These are phyloP conservation scores for Actinia equina DNA, from an alignment of 64 coral and sea anemone genomes.

Conservation along the genomic window DNA sequence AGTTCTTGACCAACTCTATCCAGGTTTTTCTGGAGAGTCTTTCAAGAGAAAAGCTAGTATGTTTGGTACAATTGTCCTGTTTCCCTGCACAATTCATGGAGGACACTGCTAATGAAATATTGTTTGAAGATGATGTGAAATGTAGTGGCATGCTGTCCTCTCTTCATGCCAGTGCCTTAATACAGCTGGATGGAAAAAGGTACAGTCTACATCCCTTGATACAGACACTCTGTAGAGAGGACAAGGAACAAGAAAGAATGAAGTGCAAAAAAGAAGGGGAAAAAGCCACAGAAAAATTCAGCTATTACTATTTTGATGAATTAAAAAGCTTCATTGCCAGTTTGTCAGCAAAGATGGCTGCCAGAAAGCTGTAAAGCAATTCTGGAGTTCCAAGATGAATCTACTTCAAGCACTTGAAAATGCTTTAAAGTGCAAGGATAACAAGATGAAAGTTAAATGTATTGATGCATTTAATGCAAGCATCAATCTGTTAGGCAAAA, in stretches of 20 bases:
- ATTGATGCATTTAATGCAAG: conserved; percentile 19
- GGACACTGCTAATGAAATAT: not conserved
- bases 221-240: conserved; percentile 28
- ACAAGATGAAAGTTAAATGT: not conserved
- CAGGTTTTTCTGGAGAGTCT: conserved; percentile 2
- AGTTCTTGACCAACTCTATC: conserved; percentile 8
- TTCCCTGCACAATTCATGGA: not conserved
- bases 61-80: not conserved
- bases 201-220: conserved; percentile 29
- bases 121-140: not conserved
- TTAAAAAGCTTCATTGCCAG: not conserved
- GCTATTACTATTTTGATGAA: not conserved
- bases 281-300: conserved; percentile 9
- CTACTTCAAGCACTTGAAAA: conserved; percentile 10
- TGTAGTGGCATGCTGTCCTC: not conserved
- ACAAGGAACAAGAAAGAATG: not conserved
- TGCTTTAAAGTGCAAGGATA: not conserved
- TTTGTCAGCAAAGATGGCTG: conserved; percentile 27
- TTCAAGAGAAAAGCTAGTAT: not conserved
- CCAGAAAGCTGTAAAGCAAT: not conserved
- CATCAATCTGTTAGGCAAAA: conserved; percentile 10
- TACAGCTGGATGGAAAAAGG: not conserved
- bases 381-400: not conserved
- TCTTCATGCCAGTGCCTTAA: not conserved
- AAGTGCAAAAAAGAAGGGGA: conserved; percentile 8